Evolutionary conservation across 1,140 invertebrate species (phyloP).

Genomic region (Eriosoma lanigerum): DNA sequence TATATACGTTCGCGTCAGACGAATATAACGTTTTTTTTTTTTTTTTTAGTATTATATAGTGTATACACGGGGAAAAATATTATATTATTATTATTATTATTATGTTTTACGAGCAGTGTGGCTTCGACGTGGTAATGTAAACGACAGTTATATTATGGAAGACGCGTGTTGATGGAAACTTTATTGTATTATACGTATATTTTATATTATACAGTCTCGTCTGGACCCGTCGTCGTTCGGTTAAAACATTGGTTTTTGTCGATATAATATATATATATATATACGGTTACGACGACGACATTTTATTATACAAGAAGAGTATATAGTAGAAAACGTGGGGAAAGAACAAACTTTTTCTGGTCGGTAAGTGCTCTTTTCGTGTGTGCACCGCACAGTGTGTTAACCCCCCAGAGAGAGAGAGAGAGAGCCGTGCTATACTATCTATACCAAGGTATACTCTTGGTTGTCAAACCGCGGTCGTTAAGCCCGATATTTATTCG

Average conservation of each 20-base stretch:
- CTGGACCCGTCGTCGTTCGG: neutral
- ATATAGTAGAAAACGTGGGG: neutral
- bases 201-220: neutral
- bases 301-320: neutral
- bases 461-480: constrained; percentile 44
- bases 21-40: too few species aligned
- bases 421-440: neutral
- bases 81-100: too few species aligned
- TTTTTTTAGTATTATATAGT: too few species aligned
- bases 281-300: too few species aligned
- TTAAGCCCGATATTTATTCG: constrained; percentile 44
- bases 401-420: constrained; percentile 20
- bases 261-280: neutral
- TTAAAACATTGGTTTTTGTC: constrained; percentile 12
- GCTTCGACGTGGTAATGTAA: constrained; percentile 15
- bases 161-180: neutral
- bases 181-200: too few species aligned
- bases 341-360: constrained; percentile 37
- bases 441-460: constrained; percentile 6
- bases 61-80: too few species aligned
- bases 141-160: neutral
- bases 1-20: neutral
- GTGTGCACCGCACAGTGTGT: neutral
- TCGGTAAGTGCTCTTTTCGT: constrained; percentile 1
- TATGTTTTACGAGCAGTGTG: constrained; percentile 17